A percentile compares a stretch with the other conserved stretches of the same genome.
Evolutionary conservation across 2,888 invertebrate species (phyloP).

Genomic region (Unio pictorum): DNA sequence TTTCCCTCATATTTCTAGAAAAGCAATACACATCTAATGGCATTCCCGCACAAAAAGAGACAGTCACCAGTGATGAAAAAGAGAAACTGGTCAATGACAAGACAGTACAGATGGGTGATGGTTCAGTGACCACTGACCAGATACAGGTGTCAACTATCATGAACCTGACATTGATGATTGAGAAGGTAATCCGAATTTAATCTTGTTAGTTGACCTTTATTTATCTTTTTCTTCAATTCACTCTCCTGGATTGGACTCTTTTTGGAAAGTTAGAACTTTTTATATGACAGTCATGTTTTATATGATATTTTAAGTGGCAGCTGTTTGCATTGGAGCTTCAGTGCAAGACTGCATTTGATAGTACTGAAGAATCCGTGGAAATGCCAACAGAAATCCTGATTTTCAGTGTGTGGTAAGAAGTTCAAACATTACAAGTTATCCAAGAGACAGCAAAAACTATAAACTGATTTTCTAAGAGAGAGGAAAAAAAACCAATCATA

Average conservation of each 20-base stretch:
- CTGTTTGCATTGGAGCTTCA: too few species aligned
- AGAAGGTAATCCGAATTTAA: conserved; percentile 34
- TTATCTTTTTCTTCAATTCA: too few species aligned
- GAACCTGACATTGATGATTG: conserved; percentile 46
- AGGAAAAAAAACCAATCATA: too few species aligned
- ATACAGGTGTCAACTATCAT: conserved; percentile 27
- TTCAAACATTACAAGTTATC: not conserved
- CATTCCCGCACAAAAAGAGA: conserved; percentile 20
- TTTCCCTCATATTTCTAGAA: too few species aligned
- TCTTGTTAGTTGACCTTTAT: not conserved
- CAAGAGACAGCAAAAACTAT: too few species aligned
- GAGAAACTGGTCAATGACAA: conserved; percentile 20
- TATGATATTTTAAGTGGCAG: too few species aligned
- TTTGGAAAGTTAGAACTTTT: too few species aligned
- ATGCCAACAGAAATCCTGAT: not conserved
- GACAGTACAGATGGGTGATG: conserved; percentile 1
- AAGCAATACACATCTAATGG: not conserved
- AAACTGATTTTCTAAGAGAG: too few species aligned
- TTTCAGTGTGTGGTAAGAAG: not conserved
- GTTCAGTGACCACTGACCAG: conserved; percentile 1
- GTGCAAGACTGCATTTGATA: too few species aligned
- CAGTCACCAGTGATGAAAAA: conserved; percentile 24
- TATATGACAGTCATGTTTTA: too few species aligned
- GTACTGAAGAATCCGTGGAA: conserved; percentile 1
- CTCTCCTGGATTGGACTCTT: too few species aligned